Evolutionary conservation across 2,797 vertebrate species (phyloP), one percentile per base, ranked within the genome.

Genomic region (Cirrhinus molitorella): DNA sequence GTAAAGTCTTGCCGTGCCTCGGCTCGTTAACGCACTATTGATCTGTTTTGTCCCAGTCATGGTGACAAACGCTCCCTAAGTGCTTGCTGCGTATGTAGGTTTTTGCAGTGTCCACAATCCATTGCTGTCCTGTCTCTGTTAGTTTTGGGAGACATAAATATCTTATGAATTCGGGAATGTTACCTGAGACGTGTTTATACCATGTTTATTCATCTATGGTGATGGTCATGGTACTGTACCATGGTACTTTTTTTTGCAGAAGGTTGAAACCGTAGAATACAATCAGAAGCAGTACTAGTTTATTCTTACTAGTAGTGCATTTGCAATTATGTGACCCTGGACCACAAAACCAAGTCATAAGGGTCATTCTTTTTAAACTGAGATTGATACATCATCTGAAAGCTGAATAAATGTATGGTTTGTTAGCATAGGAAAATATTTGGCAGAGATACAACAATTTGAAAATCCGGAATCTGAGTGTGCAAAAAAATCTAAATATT

Each of bases 1-100:
- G 87, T 87, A 72, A 87, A 78, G 84, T 87, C 71, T 63, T 66
- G 83, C 71, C 51, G 5, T 68, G 66, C 80, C 34, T 59, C 21
- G 4, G 16, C 28, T 55, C 43, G 59, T 76, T 83, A 55, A 65
- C 21, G 49, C 76, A 75, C n/a, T 72, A 80, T 70, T 66, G 67
- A 74, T 79, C 57, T 66, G 83, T 79, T 84, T 67, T 47, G 49
- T 55, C 77, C 37, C 77, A 67, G 71, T 68, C 31, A 84, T 34
- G 49, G n/a, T 66, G 72, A 57, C 68, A 40, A 63, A 43, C 51
- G 49, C 31, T 43, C 59, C n/a, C 65, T 40, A 9, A n/a, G 65
- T 40, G 68, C 12, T 16, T 55, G 21, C 31, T 72, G 25, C 53
- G 9, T 49, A 16, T 37, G 55, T 63, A 51, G 23, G 53, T 12